Percentiles rank a stretch among this genome's conserved stretches.
phyloP scores from a whole-genome alignment of 2,888 invertebrate species.

The Drosophila multiciliata region DNA sequence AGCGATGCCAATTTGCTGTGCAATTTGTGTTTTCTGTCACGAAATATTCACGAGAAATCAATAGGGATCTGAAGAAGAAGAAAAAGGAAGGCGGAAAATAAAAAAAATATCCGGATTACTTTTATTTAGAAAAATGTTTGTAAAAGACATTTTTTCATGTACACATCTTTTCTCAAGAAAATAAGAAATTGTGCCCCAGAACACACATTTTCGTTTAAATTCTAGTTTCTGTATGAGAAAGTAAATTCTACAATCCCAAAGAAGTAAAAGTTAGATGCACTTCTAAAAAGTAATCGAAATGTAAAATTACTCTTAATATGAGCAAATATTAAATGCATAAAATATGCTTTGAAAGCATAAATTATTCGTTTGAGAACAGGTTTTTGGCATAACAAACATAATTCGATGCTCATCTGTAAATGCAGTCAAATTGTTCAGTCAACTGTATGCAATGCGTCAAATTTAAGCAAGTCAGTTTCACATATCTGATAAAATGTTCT shows the following conservation, averaged over 20 bases:
- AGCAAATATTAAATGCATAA: not conserved
- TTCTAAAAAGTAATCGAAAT: not conserved
- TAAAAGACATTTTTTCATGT: not conserved
- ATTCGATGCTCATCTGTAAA: conserved; percentile 16
- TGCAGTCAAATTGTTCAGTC: conserved; percentile 37
- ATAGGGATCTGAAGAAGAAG: not conserved
- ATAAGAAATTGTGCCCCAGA: not conserved
- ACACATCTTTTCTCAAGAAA: not conserved
- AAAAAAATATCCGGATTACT: not conserved
- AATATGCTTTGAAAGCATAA: not conserved
- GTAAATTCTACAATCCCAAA: no score
- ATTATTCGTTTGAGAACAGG: not conserved
- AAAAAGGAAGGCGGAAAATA: not conserved
- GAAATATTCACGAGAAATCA: conserved; percentile 11
- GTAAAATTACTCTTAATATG: no score
- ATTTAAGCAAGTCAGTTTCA: conserved; percentile 10
- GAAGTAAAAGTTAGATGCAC: not conserved
- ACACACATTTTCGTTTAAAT: not conserved
- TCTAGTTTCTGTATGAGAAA: not conserved
- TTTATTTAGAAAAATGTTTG: not conserved
- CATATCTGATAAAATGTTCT: conserved; percentile 27
- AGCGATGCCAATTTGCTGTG: conserved; percentile 2
- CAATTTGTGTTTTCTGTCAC: conserved; percentile 1
- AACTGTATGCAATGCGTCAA: conserved; percentile 18
- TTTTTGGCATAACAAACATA: not conserved